A percentile compares a stretch with the other conserved stretches of the same genome.
These are phyloP conservation scores for Chaetogeoica ovagalla DNA, from an alignment of 2,888 invertebrate genomes.

Conservation along the genomic window DNA sequence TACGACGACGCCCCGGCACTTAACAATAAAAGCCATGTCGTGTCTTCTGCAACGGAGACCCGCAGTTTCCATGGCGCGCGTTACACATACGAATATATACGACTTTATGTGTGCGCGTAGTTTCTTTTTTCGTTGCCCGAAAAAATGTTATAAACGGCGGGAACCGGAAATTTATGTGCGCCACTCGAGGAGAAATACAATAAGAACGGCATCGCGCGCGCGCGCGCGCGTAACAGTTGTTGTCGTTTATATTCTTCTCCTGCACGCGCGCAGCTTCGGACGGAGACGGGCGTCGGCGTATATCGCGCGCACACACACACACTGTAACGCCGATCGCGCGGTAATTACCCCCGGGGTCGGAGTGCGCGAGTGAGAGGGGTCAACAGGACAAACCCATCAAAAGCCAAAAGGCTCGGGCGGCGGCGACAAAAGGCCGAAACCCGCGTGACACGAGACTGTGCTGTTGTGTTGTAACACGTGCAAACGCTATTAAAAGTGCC, in stretches of 20 bases:
- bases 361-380: constrained; percentile 21
- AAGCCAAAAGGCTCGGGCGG: constrained; percentile 51
- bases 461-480: constrained; percentile 44
- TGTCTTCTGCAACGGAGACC: constrained; percentile 21
- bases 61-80: neutral
- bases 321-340: neutral
- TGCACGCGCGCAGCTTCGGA: neutral
- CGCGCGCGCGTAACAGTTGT: constrained; percentile 48
- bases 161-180: constrained; percentile 53
- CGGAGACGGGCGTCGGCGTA: neutral
- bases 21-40: constrained; percentile 53
- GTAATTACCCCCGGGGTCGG: constrained; percentile 44
- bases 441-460: constrained; percentile 38
- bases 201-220: constrained; percentile 29
- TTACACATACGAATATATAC: neutral
- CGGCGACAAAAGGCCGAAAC: constrained; percentile 48
- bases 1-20: constrained; percentile 13
- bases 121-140: constrained; percentile 42
- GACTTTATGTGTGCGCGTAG: neutral
- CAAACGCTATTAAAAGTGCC: constrained; percentile 52
- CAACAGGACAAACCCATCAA: constrained; percentile 53
- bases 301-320: no score
- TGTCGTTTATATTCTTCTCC: constrained; percentile 23
- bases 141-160: constrained; percentile 51
- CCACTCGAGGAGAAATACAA: constrained; percentile 46